A percentile compares a stretch with the other conserved stretches of the same genome.
These are phyloP conservation scores for Ancistrus triradiatus DNA, from an alignment of 2,113 vertebrate species.

Conservation along the genomic window DNA sequence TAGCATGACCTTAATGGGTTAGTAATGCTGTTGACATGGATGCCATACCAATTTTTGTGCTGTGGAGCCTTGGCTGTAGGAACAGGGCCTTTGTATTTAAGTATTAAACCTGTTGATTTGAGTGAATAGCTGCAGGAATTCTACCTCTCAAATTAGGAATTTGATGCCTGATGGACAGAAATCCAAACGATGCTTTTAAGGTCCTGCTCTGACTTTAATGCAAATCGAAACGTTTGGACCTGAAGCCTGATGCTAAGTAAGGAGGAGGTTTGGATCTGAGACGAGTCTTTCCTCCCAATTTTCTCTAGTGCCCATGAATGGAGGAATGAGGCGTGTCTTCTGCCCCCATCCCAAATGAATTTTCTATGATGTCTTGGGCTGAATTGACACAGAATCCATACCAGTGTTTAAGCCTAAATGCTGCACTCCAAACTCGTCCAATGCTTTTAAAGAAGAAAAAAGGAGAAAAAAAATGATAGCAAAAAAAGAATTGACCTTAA, in stretches of 20 bases:
- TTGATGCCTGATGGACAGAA: conserved; percentile 34
- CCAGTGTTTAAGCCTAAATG: conserved; percentile 60
- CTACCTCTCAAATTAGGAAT: conserved; percentile 48
- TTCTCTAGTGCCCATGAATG: too few relatives aligned
- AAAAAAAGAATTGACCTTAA: conserved; percentile 68
- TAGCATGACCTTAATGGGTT: conserved; percentile 25
- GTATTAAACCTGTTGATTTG: conserved; percentile 29
- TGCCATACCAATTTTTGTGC: conserved; percentile 36
- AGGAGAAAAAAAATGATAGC: conserved; percentile 38
- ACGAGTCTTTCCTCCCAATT: conserved; percentile 33
- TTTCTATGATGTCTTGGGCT: neutral
- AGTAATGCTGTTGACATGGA: conserved; percentile 25
- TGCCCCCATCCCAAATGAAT: conserved; percentile 13
- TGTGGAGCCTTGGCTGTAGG: conserved; percentile 24
- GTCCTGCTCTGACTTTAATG: conserved; percentile 56
- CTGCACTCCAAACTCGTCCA: conserved; percentile 64
- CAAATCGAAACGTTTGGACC: conserved; percentile 51
- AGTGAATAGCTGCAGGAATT: conserved; percentile 39
- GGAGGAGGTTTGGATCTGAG: conserved; percentile 18
- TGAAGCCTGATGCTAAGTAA: too few relatives aligned
- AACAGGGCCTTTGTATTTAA: conserved; percentile 35
- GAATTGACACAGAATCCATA: conserved; percentile 1
- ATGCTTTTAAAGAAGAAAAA: conserved; percentile 61
- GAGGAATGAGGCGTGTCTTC: too few relatives aligned
- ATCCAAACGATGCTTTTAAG: conserved; percentile 44